These are phyloP conservation scores for Acestrorhynchus altus DNA, from an alignment of 2,797 vertebrate genomes.

Conservation along the genomic window DNA sequence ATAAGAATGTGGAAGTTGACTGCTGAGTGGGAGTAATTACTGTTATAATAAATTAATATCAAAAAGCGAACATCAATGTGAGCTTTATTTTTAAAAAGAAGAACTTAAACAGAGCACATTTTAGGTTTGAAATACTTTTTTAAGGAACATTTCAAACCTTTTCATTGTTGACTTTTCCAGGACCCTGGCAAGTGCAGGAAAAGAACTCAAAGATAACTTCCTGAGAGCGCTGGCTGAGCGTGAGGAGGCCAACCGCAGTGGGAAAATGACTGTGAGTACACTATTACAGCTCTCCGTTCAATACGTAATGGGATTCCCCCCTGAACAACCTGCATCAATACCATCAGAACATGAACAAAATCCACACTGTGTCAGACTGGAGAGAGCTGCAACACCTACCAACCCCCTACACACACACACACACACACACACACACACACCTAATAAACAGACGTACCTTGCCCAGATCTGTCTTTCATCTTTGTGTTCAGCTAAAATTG, in stretches of 20 bases:
- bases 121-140: constrained; percentile 60
- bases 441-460: neutral
- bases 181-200: constrained; percentile 81
- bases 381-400: constrained; percentile 46
- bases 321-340: constrained; percentile 74
- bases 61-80: constrained; percentile 45
- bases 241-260: constrained; percentile 84
- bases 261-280: constrained; percentile 87
- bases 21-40: constrained; percentile 19
- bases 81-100: constrained; percentile 14
- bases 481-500: too few relatives aligned
- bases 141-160: constrained; percentile 75
- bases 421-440: neutral
- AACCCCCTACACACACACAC: constrained; percentile 12
- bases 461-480: neutral
- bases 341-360: constrained; percentile 74
- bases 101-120: constrained; percentile 62
- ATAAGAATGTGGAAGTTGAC: constrained; percentile 11
- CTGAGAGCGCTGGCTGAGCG: constrained; percentile 82
- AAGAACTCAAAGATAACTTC: constrained; percentile 85
- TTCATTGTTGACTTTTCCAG: constrained; percentile 81
- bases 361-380: constrained; percentile 71
- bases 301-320: constrained; percentile 81
- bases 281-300: constrained; percentile 73
- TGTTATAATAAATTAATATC: constrained; percentile 27